Evolutionary conservation across 53 echinoderm and acorn worm species (phyloP).

Genomic region (Echinarachnius parma): DNA sequence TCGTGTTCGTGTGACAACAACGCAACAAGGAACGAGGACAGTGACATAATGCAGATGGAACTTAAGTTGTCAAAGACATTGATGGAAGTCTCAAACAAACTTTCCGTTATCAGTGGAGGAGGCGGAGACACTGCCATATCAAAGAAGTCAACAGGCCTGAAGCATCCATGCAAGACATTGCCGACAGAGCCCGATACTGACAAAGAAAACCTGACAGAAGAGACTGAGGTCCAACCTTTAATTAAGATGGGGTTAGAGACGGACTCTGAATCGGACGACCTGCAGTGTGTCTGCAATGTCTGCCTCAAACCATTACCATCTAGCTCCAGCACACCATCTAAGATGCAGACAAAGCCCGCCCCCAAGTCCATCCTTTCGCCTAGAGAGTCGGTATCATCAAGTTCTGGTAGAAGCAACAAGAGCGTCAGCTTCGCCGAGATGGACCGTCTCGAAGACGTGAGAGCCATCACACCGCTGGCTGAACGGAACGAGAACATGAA

Average conservation of each 20-base stretch:
- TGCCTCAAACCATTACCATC: constrained; percentile 8
- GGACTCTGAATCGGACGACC: constrained; percentile 15
- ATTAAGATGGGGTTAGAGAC: constrained; percentile 2
- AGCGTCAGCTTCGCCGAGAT: constrained; percentile 17
- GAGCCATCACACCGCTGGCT: constrained; percentile 28
- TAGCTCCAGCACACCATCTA: neutral
- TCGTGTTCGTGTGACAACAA: too few relatives aligned
- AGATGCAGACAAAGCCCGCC: neutral
- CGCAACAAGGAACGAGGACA: too few relatives aligned
- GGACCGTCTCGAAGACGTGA: constrained; percentile 15
- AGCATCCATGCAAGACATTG: constrained; percentile 1
- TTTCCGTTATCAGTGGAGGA: constrained; percentile 18
- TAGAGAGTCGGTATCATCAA: neutral
- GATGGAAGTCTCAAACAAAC: constrained; percentile 1
- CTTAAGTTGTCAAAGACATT: too few relatives aligned
- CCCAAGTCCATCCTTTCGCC: constrained; percentile 32
- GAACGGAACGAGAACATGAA: constrained; percentile 26
- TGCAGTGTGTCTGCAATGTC: constrained; percentile 20
- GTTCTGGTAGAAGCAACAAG: constrained; percentile 7
- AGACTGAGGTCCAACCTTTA: constrained; percentile 15
- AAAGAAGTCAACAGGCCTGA: neutral
- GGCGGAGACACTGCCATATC: neutral
- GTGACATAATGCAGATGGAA: too few relatives aligned
- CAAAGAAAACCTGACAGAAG: neutral
- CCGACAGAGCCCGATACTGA: neutral